Evolutionary conservation across 2,113 vertebrate species (phyloP).

Genomic region (Himantopus leucocephalus): DNA sequence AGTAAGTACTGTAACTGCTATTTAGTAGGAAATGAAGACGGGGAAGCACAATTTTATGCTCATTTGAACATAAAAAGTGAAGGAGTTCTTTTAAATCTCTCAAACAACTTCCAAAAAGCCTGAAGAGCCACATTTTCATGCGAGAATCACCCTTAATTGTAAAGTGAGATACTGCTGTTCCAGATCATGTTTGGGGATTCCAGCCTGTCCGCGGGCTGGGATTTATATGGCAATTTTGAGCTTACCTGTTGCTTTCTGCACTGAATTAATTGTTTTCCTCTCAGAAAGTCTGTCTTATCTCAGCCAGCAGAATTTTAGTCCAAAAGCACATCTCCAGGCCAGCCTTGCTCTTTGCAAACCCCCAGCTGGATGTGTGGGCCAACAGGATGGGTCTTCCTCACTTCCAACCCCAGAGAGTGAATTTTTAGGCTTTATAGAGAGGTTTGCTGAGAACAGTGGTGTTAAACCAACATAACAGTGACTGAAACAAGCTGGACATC

Average conservation of each 20-base stretch:
- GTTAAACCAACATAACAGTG: background rate
- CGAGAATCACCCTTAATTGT: background rate
- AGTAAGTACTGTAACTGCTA: background rate
- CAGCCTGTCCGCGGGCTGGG: background rate
- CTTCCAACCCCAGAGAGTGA: too few relatives aligned
- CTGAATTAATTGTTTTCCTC: background rate
- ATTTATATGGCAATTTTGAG: background rate
- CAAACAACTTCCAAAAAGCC: background rate
- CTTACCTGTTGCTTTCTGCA: background rate
- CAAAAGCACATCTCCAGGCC: background rate
- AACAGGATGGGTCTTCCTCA: accelerated
- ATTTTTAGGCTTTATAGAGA: background rate
- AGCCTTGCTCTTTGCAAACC: background rate
- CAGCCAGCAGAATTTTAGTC: background rate
- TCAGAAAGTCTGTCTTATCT: background rate
- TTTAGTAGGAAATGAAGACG: background rate
- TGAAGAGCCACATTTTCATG: background rate
- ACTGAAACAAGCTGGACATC: background rate
- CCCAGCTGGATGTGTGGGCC: background rate
- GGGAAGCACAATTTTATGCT: slow-evolving; percentile 17
- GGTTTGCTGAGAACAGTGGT: background rate
- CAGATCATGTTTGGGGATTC: background rate
- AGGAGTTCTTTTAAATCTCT: background rate
- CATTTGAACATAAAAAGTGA: background rate
- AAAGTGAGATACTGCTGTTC: background rate